Base-by-base conservation (phyloP, 2,888 invertebrate genomes). In the Unio pictorum region DNA sequence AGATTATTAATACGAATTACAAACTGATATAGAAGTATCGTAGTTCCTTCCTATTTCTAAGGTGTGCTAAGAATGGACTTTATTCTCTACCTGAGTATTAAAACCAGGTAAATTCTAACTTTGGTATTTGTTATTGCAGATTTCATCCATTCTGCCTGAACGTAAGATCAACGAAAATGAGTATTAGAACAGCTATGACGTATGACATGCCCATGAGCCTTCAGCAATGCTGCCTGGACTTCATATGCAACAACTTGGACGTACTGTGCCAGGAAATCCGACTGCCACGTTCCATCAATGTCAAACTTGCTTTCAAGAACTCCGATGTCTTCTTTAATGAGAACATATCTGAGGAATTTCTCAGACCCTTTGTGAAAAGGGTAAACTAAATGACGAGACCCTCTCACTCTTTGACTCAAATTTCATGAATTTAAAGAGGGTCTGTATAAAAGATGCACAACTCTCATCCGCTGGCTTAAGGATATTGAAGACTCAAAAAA, bases 191-290 rank as follows among this genome's bases (percentile, higher is more conserved):
- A 28, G 20, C 28, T 72, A 86, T 70, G 63, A 93, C 93, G 93
- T 93, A 91, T 83, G 93, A 93, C 85, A 92, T 92, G 75, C 93
- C 93, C 60, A 89, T 90, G 82, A 91, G 92, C 73, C 90, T 94
- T 68, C 92, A 93, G 88, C 92, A 93, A 78, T 90, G 92, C 80
- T 93, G 93, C 86, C 90, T 93, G 64, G 92, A 93, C 82, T 92
- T 91, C 78, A 93, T 93, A 77, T 93, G 93, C 86, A 92, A 92
- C 76, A 93, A 93, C 85, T 90, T 93, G 72, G 88, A 91, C 76
- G 91, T 91, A 45, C 87, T 93, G 26, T 92, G 92, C 76, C 81
- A 86, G 68, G 77, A 45, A 8, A 55, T 60, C 6, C 18, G 55
- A n/a, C 34, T 30, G n/a, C 64, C 69, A 23, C 7, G 8, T 34